Percentiles rank a stretch among this genome's conserved stretches.
Evolutionary conservation across 1,140 invertebrate species (phyloP).

Genomic region (Diorhabda elongata): DNA sequence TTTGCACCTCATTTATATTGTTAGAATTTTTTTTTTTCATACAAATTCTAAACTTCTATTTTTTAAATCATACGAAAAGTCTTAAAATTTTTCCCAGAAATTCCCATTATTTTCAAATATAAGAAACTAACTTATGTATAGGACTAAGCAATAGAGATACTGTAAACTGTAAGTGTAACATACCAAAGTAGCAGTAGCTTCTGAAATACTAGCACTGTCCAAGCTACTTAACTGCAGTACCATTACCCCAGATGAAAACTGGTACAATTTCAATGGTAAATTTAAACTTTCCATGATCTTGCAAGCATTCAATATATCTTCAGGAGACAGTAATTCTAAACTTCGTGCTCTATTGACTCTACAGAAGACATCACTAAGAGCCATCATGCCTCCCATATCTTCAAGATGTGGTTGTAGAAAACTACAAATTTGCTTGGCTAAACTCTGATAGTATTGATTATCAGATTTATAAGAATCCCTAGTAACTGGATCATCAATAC

Average conservation of each 20-base stretch:
- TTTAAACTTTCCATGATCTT: conserved; percentile 59
- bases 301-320: conserved; percentile 92
- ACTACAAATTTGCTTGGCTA: conserved; percentile 82
- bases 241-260: conserved; percentile 87
- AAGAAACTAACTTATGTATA: too few relatives aligned
- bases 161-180: conserved; percentile 28
- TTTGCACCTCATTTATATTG: too few relatives aligned
- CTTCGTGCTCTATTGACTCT: conserved; percentile 88
- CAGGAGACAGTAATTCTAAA: conserved; percentile 85
- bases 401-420: conserved; percentile 78
- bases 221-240: conserved; percentile 80
- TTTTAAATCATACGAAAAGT: too few relatives aligned
- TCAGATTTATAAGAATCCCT: conserved; percentile 83
- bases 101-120: too few relatives aligned
- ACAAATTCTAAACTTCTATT: too few relatives aligned
- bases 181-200: conserved; percentile 68
- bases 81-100: too few relatives aligned
- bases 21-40: too few relatives aligned
- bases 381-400: conserved; percentile 95
- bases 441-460: conserved; percentile 79
- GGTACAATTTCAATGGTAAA: conserved; percentile 73
- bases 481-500: conserved; percentile 96
- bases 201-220: conserved; percentile 71
- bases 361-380: conserved; percentile 94
- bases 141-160: too few relatives aligned